phyloP scores from a whole-genome alignment of 64 coral and sea anemone genomes.

The Platygyra sinensis region DNA sequence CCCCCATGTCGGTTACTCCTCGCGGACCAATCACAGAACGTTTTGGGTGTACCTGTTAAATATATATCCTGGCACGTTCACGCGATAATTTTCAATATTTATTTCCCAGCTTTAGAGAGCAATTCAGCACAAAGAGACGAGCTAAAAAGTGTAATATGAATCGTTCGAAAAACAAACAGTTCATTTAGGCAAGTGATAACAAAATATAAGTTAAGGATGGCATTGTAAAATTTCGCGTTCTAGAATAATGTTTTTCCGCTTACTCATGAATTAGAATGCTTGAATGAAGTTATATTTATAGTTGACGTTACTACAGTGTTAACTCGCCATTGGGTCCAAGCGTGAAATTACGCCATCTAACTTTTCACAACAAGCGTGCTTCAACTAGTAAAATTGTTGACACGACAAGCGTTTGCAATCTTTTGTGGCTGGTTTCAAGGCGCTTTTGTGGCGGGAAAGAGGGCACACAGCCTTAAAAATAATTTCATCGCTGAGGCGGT shows the following conservation, averaged over 20 bases:
- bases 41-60: not conserved
- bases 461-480: not conserved
- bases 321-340: not conserved
- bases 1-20: not conserved
- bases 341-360: constrained; percentile 20
- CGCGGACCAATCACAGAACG: not conserved
- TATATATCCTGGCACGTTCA: not conserved
- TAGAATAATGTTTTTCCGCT: not conserved
- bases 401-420: not conserved
- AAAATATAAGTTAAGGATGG: not conserved
- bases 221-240: not conserved
- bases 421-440: not conserved
- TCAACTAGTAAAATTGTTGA: constrained; percentile 13
- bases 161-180: too few relatives aligned
- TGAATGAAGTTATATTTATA: not conserved
- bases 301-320: constrained; percentile 1
- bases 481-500: not conserved
- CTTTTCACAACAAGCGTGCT: constrained; percentile 4
- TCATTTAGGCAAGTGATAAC: too few relatives aligned
- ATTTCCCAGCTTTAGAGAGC: not conserved
- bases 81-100: constrained; percentile 10
- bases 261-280: not conserved
- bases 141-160: too few relatives aligned
- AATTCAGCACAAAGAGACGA: too few relatives aligned
- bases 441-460: not conserved